These are phyloP conservation scores for Morus bassanus DNA, from an alignment of 2,797 vertebrate genomes.

Conservation along the genomic window DNA sequence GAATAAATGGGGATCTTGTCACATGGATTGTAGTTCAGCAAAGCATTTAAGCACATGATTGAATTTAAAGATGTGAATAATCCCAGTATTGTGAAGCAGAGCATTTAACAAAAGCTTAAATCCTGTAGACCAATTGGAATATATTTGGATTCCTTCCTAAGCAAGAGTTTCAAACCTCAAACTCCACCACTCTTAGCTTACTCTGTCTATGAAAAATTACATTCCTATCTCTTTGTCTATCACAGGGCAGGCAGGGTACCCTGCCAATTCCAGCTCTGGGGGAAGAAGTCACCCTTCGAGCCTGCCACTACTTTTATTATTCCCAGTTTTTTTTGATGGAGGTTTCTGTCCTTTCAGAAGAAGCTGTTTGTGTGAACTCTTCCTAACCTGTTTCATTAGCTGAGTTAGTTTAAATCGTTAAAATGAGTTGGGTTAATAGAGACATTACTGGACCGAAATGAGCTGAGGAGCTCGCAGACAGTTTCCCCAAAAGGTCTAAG, in stretches of 20 bases:
- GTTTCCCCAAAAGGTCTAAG: constrained; percentile 25
- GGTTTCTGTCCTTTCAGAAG: not conserved
- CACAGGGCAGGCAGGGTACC: not conserved
- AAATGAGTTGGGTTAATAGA: not conserved
- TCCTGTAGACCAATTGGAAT: not conserved
- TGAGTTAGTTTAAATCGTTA: not conserved
- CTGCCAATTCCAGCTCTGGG: not conserved
- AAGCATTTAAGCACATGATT: constrained; percentile 29
- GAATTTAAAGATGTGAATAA: constrained; percentile 23
- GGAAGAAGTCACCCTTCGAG: not conserved
- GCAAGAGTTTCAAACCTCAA: not conserved
- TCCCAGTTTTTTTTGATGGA: not conserved
- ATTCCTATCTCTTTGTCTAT: not conserved
- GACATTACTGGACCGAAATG: not conserved
- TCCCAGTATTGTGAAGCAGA: constrained; percentile 10
- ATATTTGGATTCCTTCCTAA: not conserved
- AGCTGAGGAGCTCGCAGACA: not conserved
- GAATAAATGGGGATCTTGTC: not conserved
- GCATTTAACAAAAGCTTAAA: not conserved
- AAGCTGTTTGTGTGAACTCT: not conserved
- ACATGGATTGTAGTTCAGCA: not conserved
- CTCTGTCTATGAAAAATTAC: not conserved
- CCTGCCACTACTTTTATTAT: not conserved
- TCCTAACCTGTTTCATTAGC: constrained; percentile 16
- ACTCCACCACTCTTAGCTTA: not conserved